Percentiles rank a stretch among this genome's conserved stretches.
These are phyloP conservation scores for Darevskia mixta DNA, from an alignment of 2,797 vertebrate species.

Conservation along the genomic window DNA sequence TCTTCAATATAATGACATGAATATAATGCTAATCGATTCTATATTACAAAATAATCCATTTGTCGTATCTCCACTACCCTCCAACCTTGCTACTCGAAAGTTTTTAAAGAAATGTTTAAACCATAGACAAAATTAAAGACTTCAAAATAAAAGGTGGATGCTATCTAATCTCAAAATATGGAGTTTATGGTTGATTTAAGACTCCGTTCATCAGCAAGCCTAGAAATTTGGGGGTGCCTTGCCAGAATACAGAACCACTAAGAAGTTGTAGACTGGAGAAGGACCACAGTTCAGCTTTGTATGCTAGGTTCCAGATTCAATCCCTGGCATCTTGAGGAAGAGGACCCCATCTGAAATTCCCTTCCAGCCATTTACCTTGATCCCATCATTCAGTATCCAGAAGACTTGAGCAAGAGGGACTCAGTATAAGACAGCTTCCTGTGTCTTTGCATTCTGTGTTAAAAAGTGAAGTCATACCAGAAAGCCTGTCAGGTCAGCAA, in stretches of 20 bases:
- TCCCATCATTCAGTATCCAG: too few relatives aligned
- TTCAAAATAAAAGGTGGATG: background rate
- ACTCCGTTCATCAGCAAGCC: background rate
- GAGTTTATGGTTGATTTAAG: background rate
- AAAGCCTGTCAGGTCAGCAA: background rate
- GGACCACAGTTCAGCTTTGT: too few relatives aligned
- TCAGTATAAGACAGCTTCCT: too few relatives aligned
- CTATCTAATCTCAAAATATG: background rate
- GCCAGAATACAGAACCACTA: background rate
- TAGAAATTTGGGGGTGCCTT: background rate
- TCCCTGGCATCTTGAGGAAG: too few relatives aligned
- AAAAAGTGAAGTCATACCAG: background rate
- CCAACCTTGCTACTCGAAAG: background rate
- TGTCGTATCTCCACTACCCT: background rate
- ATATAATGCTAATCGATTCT: background rate
- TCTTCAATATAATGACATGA: background rate
- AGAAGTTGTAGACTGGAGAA: background rate
- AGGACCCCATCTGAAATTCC: too few relatives aligned
- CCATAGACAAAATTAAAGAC: background rate
- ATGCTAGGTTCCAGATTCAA: too few relatives aligned
- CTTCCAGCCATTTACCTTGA: too few relatives aligned
- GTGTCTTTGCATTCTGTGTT: too few relatives aligned
- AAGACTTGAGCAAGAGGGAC: too few relatives aligned
- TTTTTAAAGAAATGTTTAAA: background rate
- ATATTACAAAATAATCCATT: background rate